Evolutionary conservation across 1,140 invertebrate genomes (phyloP), one percentile per base, ranked within the genome.

Genomic region (Tribolium madens): DNA sequence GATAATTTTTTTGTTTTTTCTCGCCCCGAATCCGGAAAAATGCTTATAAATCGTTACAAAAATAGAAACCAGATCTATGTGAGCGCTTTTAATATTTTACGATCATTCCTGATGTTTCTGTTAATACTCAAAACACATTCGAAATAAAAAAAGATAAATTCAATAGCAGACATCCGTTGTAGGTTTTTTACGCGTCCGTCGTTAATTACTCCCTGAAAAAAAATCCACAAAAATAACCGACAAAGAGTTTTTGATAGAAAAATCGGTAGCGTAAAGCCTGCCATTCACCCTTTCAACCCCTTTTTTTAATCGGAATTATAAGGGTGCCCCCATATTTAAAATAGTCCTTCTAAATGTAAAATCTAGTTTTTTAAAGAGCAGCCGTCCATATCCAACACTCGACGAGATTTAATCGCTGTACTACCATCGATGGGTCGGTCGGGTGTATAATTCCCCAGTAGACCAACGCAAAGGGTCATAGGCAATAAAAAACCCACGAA

Each of bases 261-360:
- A 50, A 50, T 50, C 48, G 48, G 48, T 50, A 50, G 48, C 15
- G 15, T 2, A 52, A 52, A 14, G 48, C 52, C 12, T 14, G 33
- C 68, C 31, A 42, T 42, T 42, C 36, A 73, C 72, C 76, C 76
- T 78, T 78, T 71, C 17, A 9, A 10, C 42, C 68, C 68, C 42
- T 71, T 47, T 71, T 70, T 71, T 71, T n/a, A 14, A 14, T 10
- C 14, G 9, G 18, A 17, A 52, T 71, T 21, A 71, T 71, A 47
- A 47, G 68, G 76, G 76, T 57, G 64, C 76, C 76, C 76, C 76
- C 57, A 78, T 78, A 75, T 78, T 78, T 78, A 78, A 78, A 78
- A 75, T 75, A 78, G 72, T 73, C 76, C 76, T 78, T 75, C 31
- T 78, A 70, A 68, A 48, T 64, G n/a, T 71, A 71, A 71, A 71